A percentile compares a stretch with the other conserved stretches of the same genome.
These are phyloP conservation scores for Streptopelia turtur DNA, from an alignment of 2,797 vertebrate genomes.

Conservation along the genomic window DNA sequence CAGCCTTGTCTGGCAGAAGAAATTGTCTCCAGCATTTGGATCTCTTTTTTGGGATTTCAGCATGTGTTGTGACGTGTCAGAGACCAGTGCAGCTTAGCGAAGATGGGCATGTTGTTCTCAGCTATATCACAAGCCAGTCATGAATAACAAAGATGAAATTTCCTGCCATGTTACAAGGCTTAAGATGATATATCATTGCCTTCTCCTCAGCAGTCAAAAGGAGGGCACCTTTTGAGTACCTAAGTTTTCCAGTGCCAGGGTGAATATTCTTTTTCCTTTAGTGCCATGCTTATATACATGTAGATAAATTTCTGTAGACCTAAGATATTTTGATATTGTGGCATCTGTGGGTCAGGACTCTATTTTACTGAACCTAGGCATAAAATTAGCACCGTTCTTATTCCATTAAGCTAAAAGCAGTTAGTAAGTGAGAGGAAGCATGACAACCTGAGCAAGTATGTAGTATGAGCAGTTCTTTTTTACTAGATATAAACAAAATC, in stretches of 20 bases:
- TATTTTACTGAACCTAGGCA: neutral
- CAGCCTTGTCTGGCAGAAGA: neutral
- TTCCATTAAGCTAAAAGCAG: neutral
- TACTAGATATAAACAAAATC: neutral
- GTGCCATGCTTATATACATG: neutral
- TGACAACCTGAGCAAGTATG: neutral
- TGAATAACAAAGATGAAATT: neutral
- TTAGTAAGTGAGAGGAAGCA: neutral
- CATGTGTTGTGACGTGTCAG: neutral
- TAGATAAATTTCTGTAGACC: neutral
- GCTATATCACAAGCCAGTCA: neutral
- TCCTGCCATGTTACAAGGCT: neutral
- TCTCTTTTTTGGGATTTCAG: neutral
- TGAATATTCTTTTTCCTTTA: neutral
- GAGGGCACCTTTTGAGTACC: neutral
- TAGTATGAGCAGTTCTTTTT: neutral
- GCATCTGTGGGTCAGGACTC: neutral
- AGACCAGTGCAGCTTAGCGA: neutral
- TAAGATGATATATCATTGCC: neutral
- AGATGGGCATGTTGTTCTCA: neutral
- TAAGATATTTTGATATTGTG: neutral
- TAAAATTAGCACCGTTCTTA: neutral
- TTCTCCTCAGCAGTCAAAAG: neutral
- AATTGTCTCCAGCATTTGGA: neutral
- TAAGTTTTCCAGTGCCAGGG: neutral